phyloP scores from a whole-genome alignment of 1,140 invertebrate genomes.

The Drosophila baimaii region DNA sequence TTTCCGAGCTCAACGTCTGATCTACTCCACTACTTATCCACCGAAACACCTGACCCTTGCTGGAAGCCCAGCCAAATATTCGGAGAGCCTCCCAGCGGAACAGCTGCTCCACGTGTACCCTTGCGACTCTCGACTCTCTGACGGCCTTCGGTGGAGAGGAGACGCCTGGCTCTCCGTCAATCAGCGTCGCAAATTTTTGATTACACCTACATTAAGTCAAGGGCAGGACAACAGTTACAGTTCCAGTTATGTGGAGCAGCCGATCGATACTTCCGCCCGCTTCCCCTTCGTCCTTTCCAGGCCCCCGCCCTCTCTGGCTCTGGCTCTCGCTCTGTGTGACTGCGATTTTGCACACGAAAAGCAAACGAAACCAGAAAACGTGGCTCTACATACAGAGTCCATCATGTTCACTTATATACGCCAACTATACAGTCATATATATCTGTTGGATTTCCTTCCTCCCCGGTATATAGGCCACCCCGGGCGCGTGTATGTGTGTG shows the following conservation, averaged over 20 bases:
- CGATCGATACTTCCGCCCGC: constrained; percentile 68
- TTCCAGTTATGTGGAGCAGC: constrained; percentile 68
- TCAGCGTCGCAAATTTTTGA: constrained; percentile 82
- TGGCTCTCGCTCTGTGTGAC: constrained; percentile 40
- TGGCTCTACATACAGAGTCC: constrained; percentile 61
- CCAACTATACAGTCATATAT: constrained; percentile 51
- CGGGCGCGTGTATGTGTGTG: constrained; percentile 26
- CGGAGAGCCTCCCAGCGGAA: constrained; percentile 16
- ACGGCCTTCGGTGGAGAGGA: constrained; percentile 19
- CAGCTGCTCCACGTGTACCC: constrained; percentile 22
- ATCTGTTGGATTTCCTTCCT: constrained; percentile 40
- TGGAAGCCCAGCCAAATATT: constrained; percentile 29
- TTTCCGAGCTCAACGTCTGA: neutral
- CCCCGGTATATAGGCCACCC: constrained; percentile 67
- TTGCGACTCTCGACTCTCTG: constrained; percentile 21
- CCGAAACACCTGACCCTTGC: neutral
- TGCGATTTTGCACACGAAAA: constrained; percentile 81
- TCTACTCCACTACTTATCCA: neutral
- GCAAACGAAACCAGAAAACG: constrained; percentile 69
- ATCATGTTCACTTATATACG: constrained; percentile 49
- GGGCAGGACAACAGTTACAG: constrained; percentile 71
- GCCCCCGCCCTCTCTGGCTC: constrained; percentile 5
- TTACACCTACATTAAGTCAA: constrained; percentile 81
- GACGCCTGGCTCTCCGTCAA: constrained; percentile 66
- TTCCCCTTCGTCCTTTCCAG: constrained; percentile 1